Base-by-base conservation (phyloP, 2,797 vertebrate genomes). In the Peromyscus melanophrys region DNA sequence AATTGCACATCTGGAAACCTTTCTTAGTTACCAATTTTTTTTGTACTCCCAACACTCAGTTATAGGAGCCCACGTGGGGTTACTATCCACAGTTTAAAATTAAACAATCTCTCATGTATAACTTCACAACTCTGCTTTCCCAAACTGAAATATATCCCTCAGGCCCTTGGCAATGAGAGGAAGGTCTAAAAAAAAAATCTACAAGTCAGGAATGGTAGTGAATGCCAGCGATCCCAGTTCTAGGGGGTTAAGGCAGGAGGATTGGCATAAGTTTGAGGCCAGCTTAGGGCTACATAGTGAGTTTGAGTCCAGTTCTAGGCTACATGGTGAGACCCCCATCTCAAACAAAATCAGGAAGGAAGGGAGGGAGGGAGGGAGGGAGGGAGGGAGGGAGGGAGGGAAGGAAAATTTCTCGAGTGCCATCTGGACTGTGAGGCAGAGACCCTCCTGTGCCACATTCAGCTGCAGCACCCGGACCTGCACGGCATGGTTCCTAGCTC, bases 351-450 rank as follows among this genome's bases (percentile, higher is more conserved):
- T 23, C 23, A 40, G 49, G 25, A 57, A 43, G 34, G 6, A 40
- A 27, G 34, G 13, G 8, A 29, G 27, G 11, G 4, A 49, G 46
- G 6, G 8, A 46, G 46, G 52, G 4, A 37, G 13, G 29, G 25
- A 3, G 34, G 49, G 27, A 4, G 59, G 14, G 11, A 2, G 46
- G 46, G 9, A 1, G 46, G 46, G 7, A 9, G 46, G 46, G 46
- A 46, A 1, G 59, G 16, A 19, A 3, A 89, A 63, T 55, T 25
- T 11, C 21, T 17, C 10, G 16, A 0, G 80, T 25, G 4, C 29
- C 11, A 5, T n/a, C 0, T 21, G 49, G 1, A 6, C 0, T 2
- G 1, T 0, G 1, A 23, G 21, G 12, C 73, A 75, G 37, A 13
- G 29, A 25, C 31, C 25, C 14, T 43, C 2, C 3, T 1, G 8